Base-by-base conservation (phyloP, 1,140 invertebrate species). In the Ceratitis capitata region DNA sequence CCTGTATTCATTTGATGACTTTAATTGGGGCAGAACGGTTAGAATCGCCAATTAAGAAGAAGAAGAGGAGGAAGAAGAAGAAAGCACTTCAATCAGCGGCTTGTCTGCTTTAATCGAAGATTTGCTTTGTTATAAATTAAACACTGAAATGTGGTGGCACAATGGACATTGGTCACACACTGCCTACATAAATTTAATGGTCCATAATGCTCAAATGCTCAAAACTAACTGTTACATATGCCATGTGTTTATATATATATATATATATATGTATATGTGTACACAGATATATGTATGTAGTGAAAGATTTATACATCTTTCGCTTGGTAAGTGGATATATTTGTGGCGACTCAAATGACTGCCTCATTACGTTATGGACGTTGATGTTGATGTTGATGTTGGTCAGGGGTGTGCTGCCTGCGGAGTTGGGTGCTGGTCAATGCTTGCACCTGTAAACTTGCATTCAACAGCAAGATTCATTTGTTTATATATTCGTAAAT, bases 101-200 rank as follows among this genome's bases (percentile, higher is more conserved):
- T n/a, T n/a, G n/a, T n/a, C n/a, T n/a, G n/a, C n/a, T 74, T 74
- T 74, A 74, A 74, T 74, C 64, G 64, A 74, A 74, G 64, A 74
- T 74, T 74, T n/a, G 64, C 14, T 74, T 32, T 42, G 64, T 4
- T 74, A 74, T 74, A 74, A 74, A 74, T 74, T 74, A 74, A 74
- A 16, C 64, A 74, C 64, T 16, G 64, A 32, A n/a, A n/a, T 74
- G 39, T 32, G 64, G 64, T 42, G 64, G 32, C 35, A 16, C 64
- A 39, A 19, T 32, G 35, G 39, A 10, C 35, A 14, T 32, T n/a
- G 35, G 64, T 32, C 64, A 42, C 35, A 23, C 16, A 42, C 39
- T 39, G 39, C 64, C 39, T n/a, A 45, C 39, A n/a, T 9, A 6
- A 9, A 45, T 45, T n/a, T 39, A n/a, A 74, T n/a, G 2, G 39